Evolutionary conservation across 2,888 invertebrate genomes (phyloP).

Genomic region (Vanessa cardui): DNA sequence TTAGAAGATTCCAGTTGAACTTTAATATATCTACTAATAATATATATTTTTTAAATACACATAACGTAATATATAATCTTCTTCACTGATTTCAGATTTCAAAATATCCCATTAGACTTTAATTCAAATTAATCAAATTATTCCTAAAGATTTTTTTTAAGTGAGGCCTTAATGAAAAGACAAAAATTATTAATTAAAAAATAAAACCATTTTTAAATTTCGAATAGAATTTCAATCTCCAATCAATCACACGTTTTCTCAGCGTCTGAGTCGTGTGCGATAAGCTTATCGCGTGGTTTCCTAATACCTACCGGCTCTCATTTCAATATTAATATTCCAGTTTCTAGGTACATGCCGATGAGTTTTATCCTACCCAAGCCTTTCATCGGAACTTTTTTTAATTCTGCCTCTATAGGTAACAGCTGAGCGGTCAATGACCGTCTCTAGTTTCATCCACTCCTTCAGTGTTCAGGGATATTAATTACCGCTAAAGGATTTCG

Average conservation of each 20-base stretch:
- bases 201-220: no score
- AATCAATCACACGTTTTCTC: background rate
- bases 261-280: conserved; percentile 42
- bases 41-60: no score
- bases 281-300: conserved; percentile 45
- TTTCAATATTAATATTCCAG: conserved; percentile 72
- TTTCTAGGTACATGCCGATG: conserved; percentile 56
- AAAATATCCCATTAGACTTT: no score
- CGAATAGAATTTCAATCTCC: background rate
- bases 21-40: no score
- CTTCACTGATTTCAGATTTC: no score
- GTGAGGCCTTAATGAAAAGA: no score
- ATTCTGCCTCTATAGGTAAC: conserved; percentile 41
- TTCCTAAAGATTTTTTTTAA: no score
- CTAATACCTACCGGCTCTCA: conserved; percentile 56
- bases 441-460: conserved; percentile 20
- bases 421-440: conserved; percentile 41
- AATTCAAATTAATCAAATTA: no score
- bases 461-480: conserved; percentile 18
- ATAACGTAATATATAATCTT: no score
- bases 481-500: conserved; percentile 24
- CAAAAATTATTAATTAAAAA: no score
- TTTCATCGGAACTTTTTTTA: conserved; percentile 50
- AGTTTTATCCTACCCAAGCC: conserved; percentile 49
- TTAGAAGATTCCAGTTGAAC: background rate